A percentile compares a stretch with the other conserved stretches of the same genome.
These are phyloP conservation scores for Cyanoramphus novaezelandiae DNA, from an alignment of 2,113 vertebrate genomes.

Conservation along the genomic window DNA sequence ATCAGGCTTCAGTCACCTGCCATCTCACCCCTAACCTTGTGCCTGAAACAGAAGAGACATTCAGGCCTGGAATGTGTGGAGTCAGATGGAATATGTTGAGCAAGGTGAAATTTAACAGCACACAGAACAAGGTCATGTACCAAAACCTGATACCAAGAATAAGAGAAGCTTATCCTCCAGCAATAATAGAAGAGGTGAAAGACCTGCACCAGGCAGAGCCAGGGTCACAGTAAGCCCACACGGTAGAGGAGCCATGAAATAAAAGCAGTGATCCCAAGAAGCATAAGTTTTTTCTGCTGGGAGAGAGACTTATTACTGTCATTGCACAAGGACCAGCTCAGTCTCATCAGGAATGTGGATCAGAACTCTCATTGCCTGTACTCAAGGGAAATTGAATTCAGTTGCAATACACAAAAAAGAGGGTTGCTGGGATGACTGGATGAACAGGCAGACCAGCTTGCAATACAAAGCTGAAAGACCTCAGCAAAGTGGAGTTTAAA, in stretches of 20 bases:
- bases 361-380: background rate
- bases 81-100: background rate
- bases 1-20: background rate
- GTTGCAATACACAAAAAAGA: background rate
- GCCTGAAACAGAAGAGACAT: background rate
- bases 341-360: background rate
- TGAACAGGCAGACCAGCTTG: background rate
- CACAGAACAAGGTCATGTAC: background rate
- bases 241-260: background rate
- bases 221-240: background rate
- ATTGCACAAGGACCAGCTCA: background rate
- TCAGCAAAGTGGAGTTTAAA: background rate
- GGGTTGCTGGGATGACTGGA: background rate
- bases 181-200: background rate
- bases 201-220: background rate
- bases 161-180: background rate
- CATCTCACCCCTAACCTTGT: background rate
- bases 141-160: background rate
- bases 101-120: background rate
- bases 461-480: background rate
- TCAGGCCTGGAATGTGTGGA: background rate
- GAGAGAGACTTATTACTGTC: background rate
- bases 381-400: background rate
- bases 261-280: background rate
- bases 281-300: accelerated